phyloP scores from a whole-genome alignment of 2,113 vertebrate species.

The Symphodus melops region DNA sequence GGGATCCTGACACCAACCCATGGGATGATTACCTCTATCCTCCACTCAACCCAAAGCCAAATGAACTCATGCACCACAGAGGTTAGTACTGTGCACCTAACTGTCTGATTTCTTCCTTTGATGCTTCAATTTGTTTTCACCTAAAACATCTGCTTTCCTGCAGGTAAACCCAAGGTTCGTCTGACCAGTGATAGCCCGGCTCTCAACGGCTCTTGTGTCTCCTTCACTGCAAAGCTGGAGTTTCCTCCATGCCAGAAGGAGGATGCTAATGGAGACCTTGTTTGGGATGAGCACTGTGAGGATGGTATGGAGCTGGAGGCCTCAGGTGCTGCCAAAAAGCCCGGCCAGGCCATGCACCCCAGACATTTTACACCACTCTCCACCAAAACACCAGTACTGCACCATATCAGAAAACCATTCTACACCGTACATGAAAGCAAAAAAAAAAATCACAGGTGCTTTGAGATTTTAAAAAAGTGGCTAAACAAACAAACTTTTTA shows the following conservation, averaged over 20 bases:
- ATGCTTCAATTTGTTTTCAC: background rate
- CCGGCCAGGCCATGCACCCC: constrained; percentile 17
- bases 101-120: background rate
- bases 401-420: background rate
- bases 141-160: background rate
- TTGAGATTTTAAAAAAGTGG: no score
- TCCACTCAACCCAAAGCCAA: constrained; percentile 78
- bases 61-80: constrained; percentile 69
- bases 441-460: background rate
- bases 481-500: no score
- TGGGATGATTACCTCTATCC: constrained; percentile 94
- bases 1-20: constrained; percentile 85
- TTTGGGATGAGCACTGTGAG: constrained; percentile 88
- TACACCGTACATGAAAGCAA: background rate
- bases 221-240: constrained; percentile 89
- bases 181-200: constrained; percentile 92
- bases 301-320: constrained; percentile 85
- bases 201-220: constrained; percentile 88
- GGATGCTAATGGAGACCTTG: constrained; percentile 84
- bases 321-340: constrained; percentile 69
- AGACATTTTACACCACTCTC: background rate
- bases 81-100: constrained; percentile 42
- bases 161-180: constrained; percentile 81
- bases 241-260: constrained; percentile 91
- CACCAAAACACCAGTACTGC: background rate